A percentile compares a stretch with the other conserved stretches of the same genome.
phyloP scores from a whole-genome alignment of 2,797 vertebrate genomes.

The Nothura maculosa region DNA sequence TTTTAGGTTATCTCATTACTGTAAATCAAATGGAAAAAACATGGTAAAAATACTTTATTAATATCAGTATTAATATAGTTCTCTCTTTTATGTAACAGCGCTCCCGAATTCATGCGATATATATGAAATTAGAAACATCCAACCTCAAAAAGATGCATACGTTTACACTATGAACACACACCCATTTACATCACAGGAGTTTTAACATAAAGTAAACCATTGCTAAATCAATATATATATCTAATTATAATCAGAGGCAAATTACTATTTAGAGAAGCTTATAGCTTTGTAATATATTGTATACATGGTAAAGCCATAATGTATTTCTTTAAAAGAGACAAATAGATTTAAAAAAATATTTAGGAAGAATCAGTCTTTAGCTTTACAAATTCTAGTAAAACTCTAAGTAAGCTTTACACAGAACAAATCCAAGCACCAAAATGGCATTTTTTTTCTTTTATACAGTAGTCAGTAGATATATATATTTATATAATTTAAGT shows the following conservation, averaged over 20 bases:
- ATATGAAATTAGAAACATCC: not conserved
- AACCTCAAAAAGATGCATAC: not conserved
- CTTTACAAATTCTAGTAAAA: not conserved
- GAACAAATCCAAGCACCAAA: not conserved
- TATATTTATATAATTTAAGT: not conserved
- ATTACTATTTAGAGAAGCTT: not conserved
- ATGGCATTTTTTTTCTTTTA: not conserved
- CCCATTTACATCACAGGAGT: not conserved
- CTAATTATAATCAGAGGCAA: not conserved
- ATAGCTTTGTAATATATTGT: not conserved
- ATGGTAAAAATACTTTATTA: not conserved
- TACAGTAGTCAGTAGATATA: not conserved
- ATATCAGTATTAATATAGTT: not conserved
- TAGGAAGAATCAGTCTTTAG: not conserved
- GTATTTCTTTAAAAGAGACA: not conserved
- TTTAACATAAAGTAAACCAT: not conserved
- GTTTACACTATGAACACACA: not conserved
- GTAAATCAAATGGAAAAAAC: not conserved
- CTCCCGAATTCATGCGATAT: not conserved
- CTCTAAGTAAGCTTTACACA: not conserved
- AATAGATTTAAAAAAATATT: not conserved
- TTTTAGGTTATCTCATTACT: not conserved
- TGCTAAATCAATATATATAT: not conserved
- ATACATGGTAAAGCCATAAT: not conserved
- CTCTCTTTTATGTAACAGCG: not conserved